Evolutionary conservation across 2,113 vertebrate genomes (phyloP), one percentile per base, ranked within the genome.

Genomic region (Hemicordylus capensis): DNA sequence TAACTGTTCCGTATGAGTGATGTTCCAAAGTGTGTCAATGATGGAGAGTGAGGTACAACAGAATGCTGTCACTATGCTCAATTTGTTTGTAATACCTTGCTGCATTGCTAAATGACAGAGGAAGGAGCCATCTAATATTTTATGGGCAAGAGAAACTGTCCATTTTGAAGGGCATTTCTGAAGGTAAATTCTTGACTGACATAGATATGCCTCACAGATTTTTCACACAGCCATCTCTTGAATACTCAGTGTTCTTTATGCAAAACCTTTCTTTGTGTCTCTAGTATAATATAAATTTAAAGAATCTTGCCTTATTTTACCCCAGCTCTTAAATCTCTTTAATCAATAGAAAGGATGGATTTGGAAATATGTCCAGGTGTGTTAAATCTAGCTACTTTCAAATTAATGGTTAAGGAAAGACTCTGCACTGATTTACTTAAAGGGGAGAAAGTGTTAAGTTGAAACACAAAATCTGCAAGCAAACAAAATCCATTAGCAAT

Each of bases 401-500:
- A 84, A 90, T 73, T 28, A 10, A 20, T 61, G 87, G 89, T 74
- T 51, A 80, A 14, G 83, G n/a, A 84, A 77, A 34, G 70, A 26
- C 20, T 64, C 56, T 70, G 24, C 2, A 46, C 67, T 73, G 39
- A 39, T 66, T 81, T 46, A 39, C 4, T 31, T 61, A 20, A 31
- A 82, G 63, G 31, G 4, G n/a, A 9, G 26, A 46, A 24, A 80
- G 39, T 5, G 14, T 89, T 76, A 89, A 90, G 61, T 87, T 90
- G 88, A 93, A 87, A 76, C n/a, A 72, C 26, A 78, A 73, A 46
- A 83, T 83, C 28, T 83, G 24, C 87, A 58, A 37, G 59, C 91
- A 90, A 37, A 58, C 79, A 81, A 72, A 89, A 54, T 46, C 58
- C 54, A 6, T 89, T 86, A 91, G 85, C 90, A 91, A 0, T 91